Evolutionary conservation across 2,797 vertebrate species (phyloP), one percentile per base, ranked within the genome.

Genomic region (Epinephelus malabaricus): DNA sequence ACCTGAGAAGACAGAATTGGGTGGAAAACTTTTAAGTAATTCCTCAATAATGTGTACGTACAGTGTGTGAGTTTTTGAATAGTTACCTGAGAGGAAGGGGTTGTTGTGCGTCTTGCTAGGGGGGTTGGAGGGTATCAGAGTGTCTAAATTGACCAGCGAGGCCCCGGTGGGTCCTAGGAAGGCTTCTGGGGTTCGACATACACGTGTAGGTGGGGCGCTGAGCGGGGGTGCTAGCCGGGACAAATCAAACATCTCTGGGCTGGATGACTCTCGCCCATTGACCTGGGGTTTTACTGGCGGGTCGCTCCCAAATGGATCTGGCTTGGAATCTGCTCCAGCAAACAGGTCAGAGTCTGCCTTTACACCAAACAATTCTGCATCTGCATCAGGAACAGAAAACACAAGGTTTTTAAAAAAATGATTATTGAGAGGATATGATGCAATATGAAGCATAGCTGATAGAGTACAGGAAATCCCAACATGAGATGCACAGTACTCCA

Each of bases 111-210:
- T 91, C 91, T 97, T 98, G 80, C 87, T 83, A 0, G 94, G 91
- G 0, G 91, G 91, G 47, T 96, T 95, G 2, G 89, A 40, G 6
- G 96, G 90, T 11, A 99, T 96, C 73, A 99, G 90, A 3, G 97
- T 93, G 38, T 98, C 97, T 82, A 99, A 92, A 87, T 99, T 99
- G 84, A 99, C 97, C 86, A 99, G 89, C 0, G 97, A 98, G 73
- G 97, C 97, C 58, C 97, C 97, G 0, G 96, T 97, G 1, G 98
- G 96, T 25, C 97, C 97, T 27, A 99, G 94, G 87, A 99, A 99
- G 9, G 97, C 94, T 85, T 98, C 97, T 0, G 97, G 97, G 43
- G 97, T 98, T 73, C 95, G 94, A 86, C 96, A 96, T 55, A 95
- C 82, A 58, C 95, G 96, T 13, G 88, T 79, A 17, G 92, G 56